Evolutionary conservation across 1,140 invertebrate species (phyloP).

Genomic region (Adelges cooleyi): DNA sequence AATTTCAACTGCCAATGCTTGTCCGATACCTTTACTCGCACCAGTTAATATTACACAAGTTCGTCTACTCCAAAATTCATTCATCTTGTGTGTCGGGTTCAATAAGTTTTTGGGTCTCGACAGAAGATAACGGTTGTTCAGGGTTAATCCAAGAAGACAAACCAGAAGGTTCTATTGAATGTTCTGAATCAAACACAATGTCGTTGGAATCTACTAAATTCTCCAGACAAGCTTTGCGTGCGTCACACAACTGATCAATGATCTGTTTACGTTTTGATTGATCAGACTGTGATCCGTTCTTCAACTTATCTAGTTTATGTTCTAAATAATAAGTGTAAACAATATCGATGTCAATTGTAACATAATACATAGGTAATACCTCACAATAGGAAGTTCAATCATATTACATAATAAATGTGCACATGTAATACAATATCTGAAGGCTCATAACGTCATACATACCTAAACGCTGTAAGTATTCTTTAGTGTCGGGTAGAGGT

Average conservation of each 20-base stretch:
- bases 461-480: conserved; percentile 15
- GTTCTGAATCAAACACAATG: conserved; percentile 10
- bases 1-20: conserved; percentile 58
- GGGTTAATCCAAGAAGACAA: conserved; percentile 33
- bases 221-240: conserved; percentile 16
- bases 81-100: conserved; percentile 31
- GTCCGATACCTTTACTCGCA: conserved; percentile 78
- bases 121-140: conserved; percentile 36
- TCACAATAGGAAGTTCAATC: not conserved
- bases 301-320: conserved; percentile 18
- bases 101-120: conserved; percentile 37
- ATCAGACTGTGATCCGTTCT: conserved; percentile 16
- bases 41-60: conserved; percentile 61
- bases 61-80: conserved; percentile 39
- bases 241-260: conserved; percentile 9
- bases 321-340: conserved; percentile 16
- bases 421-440: not conserved
- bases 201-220: conserved; percentile 13
- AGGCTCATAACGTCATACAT: too few species aligned
- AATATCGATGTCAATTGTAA: conserved; percentile 1
- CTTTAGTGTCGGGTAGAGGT: conserved; percentile 15
- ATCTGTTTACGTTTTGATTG: conserved; percentile 1
- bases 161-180: conserved; percentile 30
- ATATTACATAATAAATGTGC: not conserved
- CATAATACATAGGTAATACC: not conserved